Conservation (phyloP, 1,140 invertebrate species). For the Lerema accius region DNA sequence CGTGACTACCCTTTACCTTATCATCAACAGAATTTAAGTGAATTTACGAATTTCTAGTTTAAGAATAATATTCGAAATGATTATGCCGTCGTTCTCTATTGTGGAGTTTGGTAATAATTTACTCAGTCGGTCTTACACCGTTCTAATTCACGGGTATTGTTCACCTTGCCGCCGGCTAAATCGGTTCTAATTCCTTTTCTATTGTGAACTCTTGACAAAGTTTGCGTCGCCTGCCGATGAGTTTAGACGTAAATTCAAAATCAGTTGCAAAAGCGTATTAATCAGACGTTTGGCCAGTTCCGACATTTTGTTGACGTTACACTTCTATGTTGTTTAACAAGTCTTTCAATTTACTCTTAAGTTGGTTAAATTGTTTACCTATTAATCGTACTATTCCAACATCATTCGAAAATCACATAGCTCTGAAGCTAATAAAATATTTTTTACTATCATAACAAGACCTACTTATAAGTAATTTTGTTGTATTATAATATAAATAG, state of each 20-base stretch:
- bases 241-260: constrained; percentile 39
- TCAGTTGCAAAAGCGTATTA: constrained; percentile 14
- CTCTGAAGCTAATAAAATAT: too few relatives aligned
- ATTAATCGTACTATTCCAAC: too few relatives aligned
- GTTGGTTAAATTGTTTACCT: too few relatives aligned
- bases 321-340: too few relatives aligned
- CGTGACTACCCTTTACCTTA: too few relatives aligned
- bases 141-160: constrained; percentile 53
- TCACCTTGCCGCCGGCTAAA: constrained; percentile 52
- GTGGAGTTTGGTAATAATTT: constrained; percentile 39
- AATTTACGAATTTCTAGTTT: background rate
- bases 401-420: too few relatives aligned
- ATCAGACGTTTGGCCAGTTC: background rate
- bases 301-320: background rate
- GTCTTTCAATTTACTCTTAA: too few relatives aligned
- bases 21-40: too few relatives aligned
- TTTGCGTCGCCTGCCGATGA: constrained; percentile 38
- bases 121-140: constrained; percentile 40
- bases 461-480: too few relatives aligned
- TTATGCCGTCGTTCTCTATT: constrained; percentile 32
- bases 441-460: too few relatives aligned
- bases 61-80: constrained; percentile 1
- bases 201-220: constrained; percentile 48
- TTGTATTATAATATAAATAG: too few relatives aligned
- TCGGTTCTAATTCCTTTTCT: constrained; percentile 55